Percentiles rank a stretch among this genome's conserved stretches.
Evolutionary conservation across 1,140 invertebrate species (phyloP).

Genomic region (Zaprionus gabonicus): DNA sequence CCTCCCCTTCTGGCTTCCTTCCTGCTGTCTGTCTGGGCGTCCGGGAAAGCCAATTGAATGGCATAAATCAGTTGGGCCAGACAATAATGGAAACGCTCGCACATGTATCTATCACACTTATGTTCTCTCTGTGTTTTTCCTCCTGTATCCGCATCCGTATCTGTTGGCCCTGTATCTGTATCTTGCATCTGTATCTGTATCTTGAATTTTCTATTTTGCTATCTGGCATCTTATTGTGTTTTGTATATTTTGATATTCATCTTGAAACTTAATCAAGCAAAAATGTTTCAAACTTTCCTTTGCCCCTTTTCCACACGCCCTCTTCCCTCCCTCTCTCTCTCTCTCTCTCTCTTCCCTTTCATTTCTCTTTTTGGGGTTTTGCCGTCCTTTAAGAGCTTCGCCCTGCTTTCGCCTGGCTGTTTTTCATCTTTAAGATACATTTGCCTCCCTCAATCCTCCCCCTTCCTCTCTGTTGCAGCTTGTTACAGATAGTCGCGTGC

Average conservation of each 20-base stretch:
- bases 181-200: slow-evolving; percentile 13
- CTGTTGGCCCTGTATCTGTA: not conserved
- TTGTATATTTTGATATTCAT: slow-evolving; percentile 62
- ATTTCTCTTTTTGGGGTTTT: not conserved
- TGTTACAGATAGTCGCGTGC: slow-evolving; percentile 67
- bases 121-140: not conserved
- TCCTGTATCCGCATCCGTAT: slow-evolving; percentile 10
- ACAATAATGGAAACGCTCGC: slow-evolving; percentile 65
- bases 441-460: not conserved
- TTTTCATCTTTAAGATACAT: slow-evolving; percentile 45
- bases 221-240: slow-evolving; percentile 29
- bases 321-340: not conserved
- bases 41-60: slow-evolving; percentile 64
- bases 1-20: not conserved
- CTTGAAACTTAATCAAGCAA: slow-evolving; percentile 73
- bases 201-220: slow-evolving; percentile 8
- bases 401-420: not conserved
- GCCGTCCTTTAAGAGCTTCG: slow-evolving; percentile 19
- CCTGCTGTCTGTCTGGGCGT: slow-evolving; percentile 46
- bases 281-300: slow-evolving; percentile 39
- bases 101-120: slow-evolving; percentile 32
- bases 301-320: not conserved
- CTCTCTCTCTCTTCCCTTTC: slow-evolving; percentile 8
- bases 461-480: not conserved
- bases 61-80: slow-evolving; percentile 70